These are phyloP conservation scores for Columba janthina DNA, from an alignment of 2,113 vertebrate genomes.

Conservation along the genomic window DNA sequence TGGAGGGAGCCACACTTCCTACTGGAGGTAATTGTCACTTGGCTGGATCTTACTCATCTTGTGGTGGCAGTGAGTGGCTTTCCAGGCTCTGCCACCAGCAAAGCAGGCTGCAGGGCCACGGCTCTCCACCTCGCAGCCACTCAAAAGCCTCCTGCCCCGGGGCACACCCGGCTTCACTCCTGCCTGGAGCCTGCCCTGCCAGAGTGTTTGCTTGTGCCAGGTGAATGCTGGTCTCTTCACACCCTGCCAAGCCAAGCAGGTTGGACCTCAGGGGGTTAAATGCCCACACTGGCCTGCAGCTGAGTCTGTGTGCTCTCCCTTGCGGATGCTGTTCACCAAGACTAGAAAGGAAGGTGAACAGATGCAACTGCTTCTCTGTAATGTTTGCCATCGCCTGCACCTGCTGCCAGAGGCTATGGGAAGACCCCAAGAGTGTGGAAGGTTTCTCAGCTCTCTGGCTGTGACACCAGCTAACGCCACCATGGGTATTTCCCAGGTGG, in stretches of 20 bases:
- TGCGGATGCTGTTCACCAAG: not conserved
- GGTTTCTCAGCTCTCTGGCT: not conserved
- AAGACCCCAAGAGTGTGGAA: not conserved
- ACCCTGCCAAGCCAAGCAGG: not conserved
- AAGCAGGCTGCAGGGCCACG: not conserved
- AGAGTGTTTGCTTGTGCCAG: not conserved
- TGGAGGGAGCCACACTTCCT: not conserved
- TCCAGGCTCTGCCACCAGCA: not conserved
- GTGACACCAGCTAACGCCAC: not conserved
- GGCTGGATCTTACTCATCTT: not conserved
- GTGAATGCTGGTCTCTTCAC: not conserved
- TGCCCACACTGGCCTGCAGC: not conserved
- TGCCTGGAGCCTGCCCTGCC: not conserved
- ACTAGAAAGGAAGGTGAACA: not conserved
- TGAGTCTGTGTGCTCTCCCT: not conserved
- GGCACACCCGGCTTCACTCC: not conserved
- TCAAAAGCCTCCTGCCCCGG: not conserved
- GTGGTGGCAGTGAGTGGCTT: not conserved
- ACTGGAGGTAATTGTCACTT: not conserved
- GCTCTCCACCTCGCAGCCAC: not conserved
- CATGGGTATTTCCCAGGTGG: not conserved
- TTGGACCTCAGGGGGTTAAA: not conserved
- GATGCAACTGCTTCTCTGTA: not conserved
- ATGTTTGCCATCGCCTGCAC: not conserved
- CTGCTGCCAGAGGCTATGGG: not conserved